Base-by-base conservation (phyloP, 1,140 invertebrate genomes). In the Platyura marginata region DNA sequence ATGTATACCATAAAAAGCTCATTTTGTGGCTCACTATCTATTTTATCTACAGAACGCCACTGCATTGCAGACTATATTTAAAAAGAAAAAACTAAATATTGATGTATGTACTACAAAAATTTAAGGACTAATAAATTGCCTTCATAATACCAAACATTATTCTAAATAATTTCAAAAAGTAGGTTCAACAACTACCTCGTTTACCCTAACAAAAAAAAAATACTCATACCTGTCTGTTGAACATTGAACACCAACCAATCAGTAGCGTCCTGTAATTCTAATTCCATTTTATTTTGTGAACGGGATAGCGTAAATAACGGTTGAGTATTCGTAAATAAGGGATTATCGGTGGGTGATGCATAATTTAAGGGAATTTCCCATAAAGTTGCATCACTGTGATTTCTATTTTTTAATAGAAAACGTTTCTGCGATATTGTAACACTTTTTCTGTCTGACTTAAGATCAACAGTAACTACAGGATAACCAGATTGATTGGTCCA, bases 401-500 rank as follows among this genome's bases (percentile, higher is more conserved):
- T 45, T 15, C 59, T 49, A 11, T 64, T 65, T 42, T 61, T 61
- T 0, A 74, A 41, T 32, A 70, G 51, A 48, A 72, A 77, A 8
- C 71, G 67, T 49, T 66, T 44, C 54, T 76, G 64, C 2, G 21
- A 50, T 13, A 67, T 49, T n/a, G 21, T 34, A 6, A 61, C 44
- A 2, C 3, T 33, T 3, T 20, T 42, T 2, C 41, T 44, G 22
- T 43, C 29, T 2, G 8, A 15, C 1, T 42, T 50, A 21, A 64
- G 57, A 41, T 68, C 52, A 2, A 70, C 63, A 16, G 54, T 55
- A 3, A 81, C 66, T 4, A 86, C 68, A 0, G 86, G 85, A 50
- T 76, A 81, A 21, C 84, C 84, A 36, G 76, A 62, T 51, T 84
- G 73, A 15, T 72, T 64, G 0, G 79, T 80, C 77, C 82, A 90